A percentile compares a stretch with the other conserved stretches of the same genome.
These are phyloP conservation scores for Prochilodus magdalenae DNA, from an alignment of 2,113 vertebrate species.

Conservation along the genomic window DNA sequence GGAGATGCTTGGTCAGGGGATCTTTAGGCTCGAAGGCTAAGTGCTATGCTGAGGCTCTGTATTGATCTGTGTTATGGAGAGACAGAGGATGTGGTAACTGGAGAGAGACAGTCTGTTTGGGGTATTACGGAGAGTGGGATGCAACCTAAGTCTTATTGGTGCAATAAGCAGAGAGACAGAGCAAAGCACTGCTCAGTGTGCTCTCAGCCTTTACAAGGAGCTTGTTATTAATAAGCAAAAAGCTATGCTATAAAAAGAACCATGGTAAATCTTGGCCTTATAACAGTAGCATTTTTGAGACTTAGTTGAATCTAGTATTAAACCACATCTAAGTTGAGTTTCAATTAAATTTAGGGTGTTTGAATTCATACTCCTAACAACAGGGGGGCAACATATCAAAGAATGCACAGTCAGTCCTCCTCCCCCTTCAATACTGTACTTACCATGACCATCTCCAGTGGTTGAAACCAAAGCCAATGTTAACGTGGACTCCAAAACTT, in stretches of 20 bases:
- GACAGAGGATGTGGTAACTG: conserved; percentile 27
- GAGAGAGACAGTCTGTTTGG: conserved; percentile 36
- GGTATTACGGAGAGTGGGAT: conserved; percentile 33
- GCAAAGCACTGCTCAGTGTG: neutral
- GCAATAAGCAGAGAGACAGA: conserved; percentile 5
- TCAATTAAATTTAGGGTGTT: too few relatives aligned
- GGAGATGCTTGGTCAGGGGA: conserved; percentile 15
- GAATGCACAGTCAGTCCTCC: too few relatives aligned
- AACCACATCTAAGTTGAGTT: too few relatives aligned
- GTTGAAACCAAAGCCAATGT: too few relatives aligned
- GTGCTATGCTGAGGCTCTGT: conserved; percentile 18
- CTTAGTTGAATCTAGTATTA: neutral
- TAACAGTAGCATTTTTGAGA: neutral
- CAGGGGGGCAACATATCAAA: too few relatives aligned
- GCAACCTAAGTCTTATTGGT: conserved; percentile 26
- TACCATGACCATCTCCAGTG: too few relatives aligned
- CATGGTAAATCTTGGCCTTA: neutral
- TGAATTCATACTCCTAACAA: too few relatives aligned
- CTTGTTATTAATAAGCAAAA: conserved; percentile 22
- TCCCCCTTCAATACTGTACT: too few relatives aligned
- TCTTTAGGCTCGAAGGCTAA: conserved; percentile 28
- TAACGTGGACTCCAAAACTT: too few relatives aligned
- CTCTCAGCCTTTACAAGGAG: neutral
- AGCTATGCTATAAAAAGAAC: neutral
- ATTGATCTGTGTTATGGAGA: conserved; percentile 44